Percentiles rank a stretch among this genome's conserved stretches.
These are phyloP conservation scores for Menidia menidia DNA, from an alignment of 2,797 vertebrate genomes.

Conservation along the genomic window DNA sequence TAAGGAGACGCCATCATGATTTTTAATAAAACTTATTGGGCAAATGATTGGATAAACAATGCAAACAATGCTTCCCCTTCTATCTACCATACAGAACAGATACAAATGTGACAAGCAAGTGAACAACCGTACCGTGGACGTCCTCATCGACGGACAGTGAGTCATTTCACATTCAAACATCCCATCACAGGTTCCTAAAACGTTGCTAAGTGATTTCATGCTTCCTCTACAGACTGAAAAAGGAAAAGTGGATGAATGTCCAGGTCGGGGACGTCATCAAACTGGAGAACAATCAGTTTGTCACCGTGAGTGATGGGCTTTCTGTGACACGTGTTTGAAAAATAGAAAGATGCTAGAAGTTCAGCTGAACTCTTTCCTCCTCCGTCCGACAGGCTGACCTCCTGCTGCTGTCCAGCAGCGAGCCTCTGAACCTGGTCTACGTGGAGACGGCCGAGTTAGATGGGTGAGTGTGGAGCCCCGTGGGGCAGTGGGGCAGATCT, in stretches of 20 bases:
- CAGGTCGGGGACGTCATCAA: constrained; percentile 95
- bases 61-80: constrained; percentile 3
- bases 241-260: constrained; percentile 93
- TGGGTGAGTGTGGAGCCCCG: constrained; percentile 73
- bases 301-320: constrained; percentile 86
- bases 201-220: not conserved
- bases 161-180: constrained; percentile 49
- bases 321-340: not conserved
- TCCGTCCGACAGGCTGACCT: constrained; percentile 87
- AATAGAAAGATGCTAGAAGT: too few species aligned
- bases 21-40: not conserved
- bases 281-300: constrained; percentile 91
- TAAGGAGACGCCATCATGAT: not conserved
- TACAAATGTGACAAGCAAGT: constrained; percentile 91
- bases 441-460: constrained; percentile 95
- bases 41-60: constrained; percentile 2
- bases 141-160: constrained; percentile 90
- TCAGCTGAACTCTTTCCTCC: not conserved
- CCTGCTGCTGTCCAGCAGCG: constrained; percentile 92
- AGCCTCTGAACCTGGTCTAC: constrained; percentile 91
- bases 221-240: constrained; percentile 80
- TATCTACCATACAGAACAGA: constrained; percentile 83
- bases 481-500: not conserved
- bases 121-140: constrained; percentile 89
- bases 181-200: not conserved